Evolutionary conservation across 2,113 vertebrate genomes (phyloP).

Genomic region (Aix galericulata): DNA sequence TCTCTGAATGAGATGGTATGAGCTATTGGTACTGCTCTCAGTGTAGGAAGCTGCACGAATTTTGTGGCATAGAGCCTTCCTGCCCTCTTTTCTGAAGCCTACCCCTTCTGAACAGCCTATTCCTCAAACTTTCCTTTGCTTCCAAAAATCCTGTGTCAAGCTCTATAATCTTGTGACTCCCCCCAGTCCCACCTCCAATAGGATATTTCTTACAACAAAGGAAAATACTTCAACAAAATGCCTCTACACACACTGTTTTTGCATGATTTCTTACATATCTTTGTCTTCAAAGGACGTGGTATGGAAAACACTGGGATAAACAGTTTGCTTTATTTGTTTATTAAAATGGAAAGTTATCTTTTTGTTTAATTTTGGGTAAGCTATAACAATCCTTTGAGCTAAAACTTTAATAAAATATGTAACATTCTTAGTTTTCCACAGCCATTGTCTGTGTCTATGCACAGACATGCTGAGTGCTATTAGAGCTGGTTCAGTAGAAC

Average conservation of each 20-base stretch:
- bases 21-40: neutral
- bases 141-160: neutral
- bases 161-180: neutral
- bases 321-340: neutral
- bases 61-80: neutral
- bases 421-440: neutral
- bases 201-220: neutral
- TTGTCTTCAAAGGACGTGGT: neutral
- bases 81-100: neutral
- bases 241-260: neutral
- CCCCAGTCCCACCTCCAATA: neutral
- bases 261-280: neutral
- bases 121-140: neutral
- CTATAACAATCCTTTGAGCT: neutral
- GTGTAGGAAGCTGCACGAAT: neutral
- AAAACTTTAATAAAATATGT: neutral
- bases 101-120: neutral
- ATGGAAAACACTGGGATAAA: neutral
- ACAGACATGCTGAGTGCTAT: neutral
- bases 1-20: rapidly evolving
- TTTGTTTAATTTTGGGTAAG: neutral
- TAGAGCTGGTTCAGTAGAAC: neutral
- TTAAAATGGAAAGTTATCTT: neutral
- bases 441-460: neutral
- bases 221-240: neutral